Conservation (phyloP, 2,113 vertebrate species). For the Crotophaga sulcirostris region DNA sequence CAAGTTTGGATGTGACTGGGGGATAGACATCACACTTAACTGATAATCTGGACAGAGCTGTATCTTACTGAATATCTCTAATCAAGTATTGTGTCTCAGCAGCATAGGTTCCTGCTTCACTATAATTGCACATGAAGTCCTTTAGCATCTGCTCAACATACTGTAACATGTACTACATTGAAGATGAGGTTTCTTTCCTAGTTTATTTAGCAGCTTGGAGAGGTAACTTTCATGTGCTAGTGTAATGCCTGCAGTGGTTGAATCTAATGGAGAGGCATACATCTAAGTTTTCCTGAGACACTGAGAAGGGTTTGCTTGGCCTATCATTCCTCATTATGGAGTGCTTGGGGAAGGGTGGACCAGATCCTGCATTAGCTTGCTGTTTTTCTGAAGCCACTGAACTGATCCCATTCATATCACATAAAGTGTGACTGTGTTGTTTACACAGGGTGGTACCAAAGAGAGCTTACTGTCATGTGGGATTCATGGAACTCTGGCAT, state of each 20-base stretch:
- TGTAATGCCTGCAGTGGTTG: neutral
- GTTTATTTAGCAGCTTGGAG: neutral
- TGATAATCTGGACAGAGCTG: neutral
- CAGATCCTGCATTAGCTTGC: neutral
- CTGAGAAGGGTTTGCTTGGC: neutral
- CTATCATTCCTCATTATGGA: neutral
- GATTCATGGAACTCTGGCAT: neutral
- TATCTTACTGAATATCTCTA: neutral
- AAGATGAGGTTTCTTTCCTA: neutral
- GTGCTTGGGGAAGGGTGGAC: neutral
- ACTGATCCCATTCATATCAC: neutral
- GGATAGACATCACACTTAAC: neutral
- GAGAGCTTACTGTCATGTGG: neutral
- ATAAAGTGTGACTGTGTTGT: neutral
- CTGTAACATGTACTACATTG: neutral
- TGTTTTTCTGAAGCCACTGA: neutral
- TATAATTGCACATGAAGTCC: neutral
- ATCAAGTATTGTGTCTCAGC: neutral
- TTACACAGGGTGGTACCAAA: neutral
- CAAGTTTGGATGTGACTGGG: neutral
- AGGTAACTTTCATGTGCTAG: neutral
- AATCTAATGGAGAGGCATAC: neutral
- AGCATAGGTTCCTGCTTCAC: neutral
- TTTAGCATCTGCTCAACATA: neutral
- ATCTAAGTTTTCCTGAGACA: neutral